Evolutionary conservation across 2,888 invertebrate genomes (phyloP).

Genomic region (Tridacna crocea): DNA sequence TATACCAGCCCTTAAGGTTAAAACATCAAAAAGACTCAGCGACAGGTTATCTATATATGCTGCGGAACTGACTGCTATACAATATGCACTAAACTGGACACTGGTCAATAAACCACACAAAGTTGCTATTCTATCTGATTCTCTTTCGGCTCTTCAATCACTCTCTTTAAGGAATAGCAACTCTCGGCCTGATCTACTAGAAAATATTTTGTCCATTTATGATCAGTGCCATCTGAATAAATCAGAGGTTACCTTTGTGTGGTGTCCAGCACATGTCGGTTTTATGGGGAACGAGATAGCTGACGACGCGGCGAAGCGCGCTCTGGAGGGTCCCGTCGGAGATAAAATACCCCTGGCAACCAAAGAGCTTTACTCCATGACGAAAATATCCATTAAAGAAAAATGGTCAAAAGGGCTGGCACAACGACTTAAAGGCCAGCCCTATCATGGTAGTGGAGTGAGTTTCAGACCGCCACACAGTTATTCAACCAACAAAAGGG

Average conservation of each 20-base stretch:
- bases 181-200: constrained; percentile 5
- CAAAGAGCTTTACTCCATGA: background rate
- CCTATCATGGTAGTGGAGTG: background rate
- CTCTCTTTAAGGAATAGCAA: background rate
- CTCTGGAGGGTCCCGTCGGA: background rate
- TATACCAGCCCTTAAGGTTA: background rate
- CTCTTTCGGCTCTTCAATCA: constrained; percentile 2
- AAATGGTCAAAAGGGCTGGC: background rate
- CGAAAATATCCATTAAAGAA: background rate
- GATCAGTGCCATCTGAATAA: background rate
- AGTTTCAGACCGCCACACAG: background rate
- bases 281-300: constrained; percentile 16
- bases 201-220: background rate
- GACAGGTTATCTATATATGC: no score
- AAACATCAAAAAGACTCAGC: no score
- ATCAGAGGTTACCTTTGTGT: background rate
- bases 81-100: background rate
- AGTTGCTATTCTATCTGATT: constrained; percentile 4
- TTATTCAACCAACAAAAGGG: background rate
- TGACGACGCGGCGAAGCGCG: background rate
- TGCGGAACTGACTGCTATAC: no score
- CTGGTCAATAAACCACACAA: background rate
- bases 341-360: background rate
- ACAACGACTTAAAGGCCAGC: background rate
- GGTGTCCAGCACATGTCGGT: constrained; percentile 28